These are phyloP conservation scores for Spea hammondii DNA, from an alignment of 2,797 vertebrate genomes.

Conservation along the genomic window DNA sequence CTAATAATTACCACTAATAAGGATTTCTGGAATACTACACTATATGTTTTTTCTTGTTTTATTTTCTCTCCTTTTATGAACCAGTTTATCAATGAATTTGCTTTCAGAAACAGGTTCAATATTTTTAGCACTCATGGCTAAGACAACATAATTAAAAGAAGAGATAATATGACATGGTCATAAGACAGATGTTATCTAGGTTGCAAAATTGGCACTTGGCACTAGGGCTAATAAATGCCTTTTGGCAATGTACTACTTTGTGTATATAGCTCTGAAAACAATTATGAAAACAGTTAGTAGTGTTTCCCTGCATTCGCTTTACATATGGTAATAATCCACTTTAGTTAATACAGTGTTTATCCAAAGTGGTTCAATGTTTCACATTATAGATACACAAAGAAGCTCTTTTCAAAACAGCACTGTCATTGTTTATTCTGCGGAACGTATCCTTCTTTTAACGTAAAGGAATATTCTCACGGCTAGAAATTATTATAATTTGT, in stretches of 20 bases:
- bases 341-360: slow-evolving; percentile 42
- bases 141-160: slow-evolving; percentile 27
- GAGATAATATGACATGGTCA: slow-evolving; percentile 1
- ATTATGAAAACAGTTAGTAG: slow-evolving; percentile 36
- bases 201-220: not conserved
- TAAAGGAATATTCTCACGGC: too few relatives aligned
- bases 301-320: slow-evolving; percentile 33
- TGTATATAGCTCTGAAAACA: slow-evolving; percentile 16
- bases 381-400: slow-evolving; percentile 41
- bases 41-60: too few relatives aligned
- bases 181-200: slow-evolving; percentile 1
- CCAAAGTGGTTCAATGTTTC: slow-evolving; percentile 39
- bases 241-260: slow-evolving; percentile 4
- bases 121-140: slow-evolving; percentile 4
- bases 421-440: slow-evolving; percentile 33
- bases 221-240: slow-evolving; percentile 1
- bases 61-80: too few relatives aligned
- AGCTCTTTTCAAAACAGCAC: slow-evolving; percentile 34
- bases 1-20: too few relatives aligned
- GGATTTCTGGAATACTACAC: too few relatives aligned
- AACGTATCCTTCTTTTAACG: not conserved
- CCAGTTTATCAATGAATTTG: too few relatives aligned
- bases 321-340: slow-evolving; percentile 46
- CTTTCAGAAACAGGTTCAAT: too few relatives aligned
- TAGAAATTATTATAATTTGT: too few relatives aligned